These are phyloP conservation scores for Chaunax sp. DNA, from an alignment of 2,797 vertebrate genomes.

Conservation along the genomic window DNA sequence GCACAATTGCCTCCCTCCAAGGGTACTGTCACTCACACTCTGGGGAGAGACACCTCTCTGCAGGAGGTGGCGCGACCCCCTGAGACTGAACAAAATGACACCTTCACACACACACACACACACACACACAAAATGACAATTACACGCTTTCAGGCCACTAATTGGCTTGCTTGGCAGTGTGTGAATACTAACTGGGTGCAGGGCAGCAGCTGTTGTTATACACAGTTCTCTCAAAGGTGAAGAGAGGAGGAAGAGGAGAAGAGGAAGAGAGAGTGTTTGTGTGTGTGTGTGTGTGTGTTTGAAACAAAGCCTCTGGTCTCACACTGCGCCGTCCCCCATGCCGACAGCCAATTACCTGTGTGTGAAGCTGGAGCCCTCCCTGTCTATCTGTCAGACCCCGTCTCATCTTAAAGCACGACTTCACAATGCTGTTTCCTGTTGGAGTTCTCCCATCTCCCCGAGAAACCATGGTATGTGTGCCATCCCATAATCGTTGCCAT, in stretches of 20 bases:
- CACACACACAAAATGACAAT: conserved; percentile 32
- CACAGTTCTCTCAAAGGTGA: conserved; percentile 57
- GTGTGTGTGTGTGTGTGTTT: background rate
- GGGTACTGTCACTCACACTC: conserved; percentile 75
- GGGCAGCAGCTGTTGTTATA: conserved; percentile 73
- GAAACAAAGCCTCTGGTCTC: conserved; percentile 65
- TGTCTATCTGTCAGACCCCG: conserved; percentile 50
- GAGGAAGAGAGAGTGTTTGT: background rate
- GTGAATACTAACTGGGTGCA: conserved; percentile 69
- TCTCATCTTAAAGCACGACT: conserved; percentile 43
- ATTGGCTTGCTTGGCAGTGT: conserved; percentile 74
- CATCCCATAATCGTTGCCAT: conserved; percentile 55
- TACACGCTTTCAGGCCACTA: conserved; percentile 64
- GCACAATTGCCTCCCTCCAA: conserved; percentile 67
- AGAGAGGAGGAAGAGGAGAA: conserved; percentile 44
- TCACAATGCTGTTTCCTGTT: conserved; percentile 69
- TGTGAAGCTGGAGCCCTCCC: conserved; percentile 54
- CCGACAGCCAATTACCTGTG: conserved; percentile 80
- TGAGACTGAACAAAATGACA: conserved; percentile 74
- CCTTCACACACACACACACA: conserved; percentile 47
- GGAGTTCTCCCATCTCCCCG: conserved; percentile 35
- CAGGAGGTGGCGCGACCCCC: conserved; percentile 76
- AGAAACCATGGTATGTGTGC: conserved; percentile 33
- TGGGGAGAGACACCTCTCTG: conserved; percentile 76
- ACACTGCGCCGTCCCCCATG: conserved; percentile 61